Evolutionary conservation across 53 echinoderm and acorn worm genomes (phyloP), one percentile per base, ranked within the genome.

Genomic region (Apostichopus leukothele): DNA sequence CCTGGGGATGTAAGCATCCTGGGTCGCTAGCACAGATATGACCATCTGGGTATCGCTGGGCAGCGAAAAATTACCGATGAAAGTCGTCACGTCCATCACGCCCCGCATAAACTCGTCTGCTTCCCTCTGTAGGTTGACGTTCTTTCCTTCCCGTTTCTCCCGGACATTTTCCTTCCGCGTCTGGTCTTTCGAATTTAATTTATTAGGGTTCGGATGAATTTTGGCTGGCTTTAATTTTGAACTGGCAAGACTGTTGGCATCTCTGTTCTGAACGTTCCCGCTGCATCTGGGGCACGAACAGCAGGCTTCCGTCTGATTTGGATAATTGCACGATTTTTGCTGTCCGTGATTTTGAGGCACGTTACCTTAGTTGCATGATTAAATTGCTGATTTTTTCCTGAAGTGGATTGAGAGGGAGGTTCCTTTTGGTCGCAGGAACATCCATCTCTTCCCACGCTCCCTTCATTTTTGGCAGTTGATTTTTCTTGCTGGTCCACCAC

Each of bases 51-150:
- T 75, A 74, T 96, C 96, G 14, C 94, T 93, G 1, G 96, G 96
- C 7, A 83, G 80, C 27, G 94, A 93, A 67, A 96, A 96, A 78
- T 96, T 96, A 5, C 96, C 96, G 7, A 96, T 90, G 76, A 90
- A 96, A 13, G 96, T 96, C 1, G 93, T 76, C 26, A 89, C 93
- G 73, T 96, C 96, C 96, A 96, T 94, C 76, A 94, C 96, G 9
- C 96, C 96, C 75, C 90, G 71, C 96, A 96, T 96, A 60, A 96
- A 96, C 23, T 92, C 88, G 59, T 92, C 27, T 4, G 96, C 93
- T 14, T 96, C 94, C 53, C 83, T 79, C 73, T 88, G 89, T 52
- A 96, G 60, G 14, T 89, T 87, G 14, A 83, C 55, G 3, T 90
- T 12, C 18, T 67, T 66, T 50, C 76, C 88, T 83, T 25, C 51